phyloP scores from a whole-genome alignment of 1,140 invertebrate species.

The Cryptotermes secundus region DNA sequence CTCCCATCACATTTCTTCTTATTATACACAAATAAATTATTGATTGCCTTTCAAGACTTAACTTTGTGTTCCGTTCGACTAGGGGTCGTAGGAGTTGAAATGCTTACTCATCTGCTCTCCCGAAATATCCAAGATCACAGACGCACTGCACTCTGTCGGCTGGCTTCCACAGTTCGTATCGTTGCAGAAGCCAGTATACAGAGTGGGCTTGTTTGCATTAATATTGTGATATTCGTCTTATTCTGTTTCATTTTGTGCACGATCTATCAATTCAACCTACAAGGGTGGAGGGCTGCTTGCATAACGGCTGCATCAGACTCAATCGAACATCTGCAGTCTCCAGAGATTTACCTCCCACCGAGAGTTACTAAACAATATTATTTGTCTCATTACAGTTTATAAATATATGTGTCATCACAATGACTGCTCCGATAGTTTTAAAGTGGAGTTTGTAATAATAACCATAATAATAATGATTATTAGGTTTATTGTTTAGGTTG shows the following conservation, averaged over 20 bases:
- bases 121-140: conserved; percentile 10
- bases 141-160: not conserved
- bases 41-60: not conserved
- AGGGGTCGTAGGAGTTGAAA: not conserved
- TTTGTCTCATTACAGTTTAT: conserved; percentile 27
- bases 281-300: not conserved
- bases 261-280: no score
- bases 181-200: not conserved
- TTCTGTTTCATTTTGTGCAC: no score
- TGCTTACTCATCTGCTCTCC: not conserved
- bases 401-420: conserved; percentile 31
- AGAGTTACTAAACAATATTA: conserved; percentile 29
- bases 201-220: not conserved
- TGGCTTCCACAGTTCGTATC: not conserved
- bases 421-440: conserved; percentile 31
- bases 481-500: not conserved
- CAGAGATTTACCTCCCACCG: conserved; percentile 8
- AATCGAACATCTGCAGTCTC: conserved; percentile 20
- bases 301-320: conserved; percentile 11
- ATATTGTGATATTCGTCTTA: not conserved
- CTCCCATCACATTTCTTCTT: not conserved
- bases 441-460: conserved; percentile 28
- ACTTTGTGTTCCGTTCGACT: not conserved
- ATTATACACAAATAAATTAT: conserved; percentile 13
- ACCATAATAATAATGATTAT: not conserved